Base-by-base conservation (phyloP, 1,140 invertebrate genomes). In the Camponotus floridanus region DNA sequence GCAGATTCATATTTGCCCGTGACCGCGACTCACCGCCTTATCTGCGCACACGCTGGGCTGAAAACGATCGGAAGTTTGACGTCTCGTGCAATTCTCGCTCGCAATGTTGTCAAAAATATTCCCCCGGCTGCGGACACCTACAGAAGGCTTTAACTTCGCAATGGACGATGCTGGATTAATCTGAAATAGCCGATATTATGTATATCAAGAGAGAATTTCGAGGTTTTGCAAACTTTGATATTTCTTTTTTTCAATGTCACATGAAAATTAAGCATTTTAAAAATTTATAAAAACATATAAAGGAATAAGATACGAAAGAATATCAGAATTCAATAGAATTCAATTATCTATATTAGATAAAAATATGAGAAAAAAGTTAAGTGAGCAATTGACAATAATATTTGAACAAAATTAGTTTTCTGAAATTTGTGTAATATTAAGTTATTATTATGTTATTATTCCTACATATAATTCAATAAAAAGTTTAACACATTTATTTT, bases 1-100 rank as follows among this genome's bases (percentile, higher is more conserved):
- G 61, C 84, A 86, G 88, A 90, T 90, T 90, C 89, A 90, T 90
- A 90, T 81, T 90, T 83, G 88, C 90, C 88, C 74, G 68, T 45
- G 79, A 45, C 11, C 59, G 59, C 71, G 31, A 15, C 57, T 76
- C 73, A 48, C 42, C 73, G 76, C 61, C 88, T 90, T 89, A 89
- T 89, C 87, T 73, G 48, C 42, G 61, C 55, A 70, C 51, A 86
- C 59, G 86, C 73, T 81, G 88, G 61, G 70, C n/a, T 33, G 13
- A 64, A 55, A 86, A 89, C 48, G 84, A 79, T 86, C 65, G 71
- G 87, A 88, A 88, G 71, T 88, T 78, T 86, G 86, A 89, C 81
- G 68, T 87, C 59, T 64, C 39, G 42, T 48, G 68, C 78, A n/a
- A 45, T 70, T 84, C 74, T 67, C 68, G 59, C 84, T 76, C 83